Evolutionary conservation across 2,113 vertebrate species (phyloP).

Genomic region (Todiramphus chloris): DNA sequence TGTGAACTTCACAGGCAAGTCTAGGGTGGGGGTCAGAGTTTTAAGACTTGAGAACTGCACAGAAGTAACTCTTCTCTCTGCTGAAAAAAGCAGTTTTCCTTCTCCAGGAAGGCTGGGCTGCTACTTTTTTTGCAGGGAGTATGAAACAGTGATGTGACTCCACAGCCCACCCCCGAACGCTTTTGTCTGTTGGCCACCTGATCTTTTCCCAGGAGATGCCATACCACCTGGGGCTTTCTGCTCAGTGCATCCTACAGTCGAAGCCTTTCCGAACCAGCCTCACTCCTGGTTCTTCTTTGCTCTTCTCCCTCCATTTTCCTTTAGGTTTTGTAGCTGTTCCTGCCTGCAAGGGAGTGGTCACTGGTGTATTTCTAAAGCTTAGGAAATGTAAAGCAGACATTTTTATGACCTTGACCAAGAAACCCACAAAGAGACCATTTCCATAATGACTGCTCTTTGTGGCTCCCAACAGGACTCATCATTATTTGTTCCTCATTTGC

Average conservation of each 20-base stretch:
- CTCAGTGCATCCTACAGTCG: neutral
- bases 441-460: neutral
- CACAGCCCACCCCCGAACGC: neutral
- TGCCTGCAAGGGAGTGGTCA: neutral
- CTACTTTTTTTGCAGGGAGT: neutral
- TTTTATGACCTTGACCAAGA: neutral
- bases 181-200: neutral
- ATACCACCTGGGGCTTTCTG: neutral
- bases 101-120: neutral
- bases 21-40: neutral
- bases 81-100: neutral
- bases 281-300: neutral
- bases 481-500: neutral
- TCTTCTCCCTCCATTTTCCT: neutral
- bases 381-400: neutral
- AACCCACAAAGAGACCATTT: neutral
- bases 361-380: neutral
- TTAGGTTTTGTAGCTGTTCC: neutral
- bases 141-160: neutral
- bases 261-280: neutral
- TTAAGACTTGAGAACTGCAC: neutral
- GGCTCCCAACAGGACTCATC: neutral
- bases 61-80: neutral
- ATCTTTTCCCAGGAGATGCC: neutral
- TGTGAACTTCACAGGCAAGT: neutral